phyloP scores from a whole-genome alignment of 2,113 vertebrate species.

The Sigmodon hispidus region DNA sequence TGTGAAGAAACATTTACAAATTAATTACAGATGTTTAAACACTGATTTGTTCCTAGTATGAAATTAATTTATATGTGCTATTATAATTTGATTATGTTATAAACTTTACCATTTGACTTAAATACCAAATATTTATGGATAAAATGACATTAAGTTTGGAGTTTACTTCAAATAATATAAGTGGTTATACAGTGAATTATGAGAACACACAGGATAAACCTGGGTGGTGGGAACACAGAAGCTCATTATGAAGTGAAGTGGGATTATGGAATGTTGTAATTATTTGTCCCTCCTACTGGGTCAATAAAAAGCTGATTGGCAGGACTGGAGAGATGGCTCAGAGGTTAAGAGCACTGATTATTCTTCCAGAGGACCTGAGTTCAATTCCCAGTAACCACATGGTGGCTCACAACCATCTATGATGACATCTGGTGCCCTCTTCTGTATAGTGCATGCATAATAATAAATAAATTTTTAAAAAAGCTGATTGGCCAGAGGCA shows the following conservation, averaged over 20 bases:
- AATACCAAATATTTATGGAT: neutral
- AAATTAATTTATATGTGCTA: slow-evolving; percentile 8
- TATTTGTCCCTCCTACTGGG: no score
- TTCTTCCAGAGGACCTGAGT: no score
- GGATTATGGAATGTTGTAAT: no score
- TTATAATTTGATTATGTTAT: slow-evolving; percentile 40
- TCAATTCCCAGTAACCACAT: no score
- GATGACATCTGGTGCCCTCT: no score
- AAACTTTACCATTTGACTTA: slow-evolving; percentile 38
- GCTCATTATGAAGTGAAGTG: neutral
- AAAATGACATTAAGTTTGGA: neutral
- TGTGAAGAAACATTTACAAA: slow-evolving; percentile 42
- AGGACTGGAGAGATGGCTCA: no score
- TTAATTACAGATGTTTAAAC: slow-evolving; percentile 34
- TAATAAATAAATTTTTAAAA: no score
- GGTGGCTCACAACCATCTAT: no score
- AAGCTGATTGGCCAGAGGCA: no score
- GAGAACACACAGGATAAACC: neutral
- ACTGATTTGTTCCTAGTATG: slow-evolving; percentile 20
- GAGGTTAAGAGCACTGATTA: no score
- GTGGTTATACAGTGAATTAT: neutral
- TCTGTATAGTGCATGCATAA: no score
- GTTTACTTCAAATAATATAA: slow-evolving; percentile 31
- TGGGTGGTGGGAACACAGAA: neutral
- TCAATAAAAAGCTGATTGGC: no score